Percentiles rank a stretch among this genome's conserved stretches.
Evolutionary conservation across 2,888 invertebrate genomes (phyloP).

Genomic region (Aporophyla nigra): DNA sequence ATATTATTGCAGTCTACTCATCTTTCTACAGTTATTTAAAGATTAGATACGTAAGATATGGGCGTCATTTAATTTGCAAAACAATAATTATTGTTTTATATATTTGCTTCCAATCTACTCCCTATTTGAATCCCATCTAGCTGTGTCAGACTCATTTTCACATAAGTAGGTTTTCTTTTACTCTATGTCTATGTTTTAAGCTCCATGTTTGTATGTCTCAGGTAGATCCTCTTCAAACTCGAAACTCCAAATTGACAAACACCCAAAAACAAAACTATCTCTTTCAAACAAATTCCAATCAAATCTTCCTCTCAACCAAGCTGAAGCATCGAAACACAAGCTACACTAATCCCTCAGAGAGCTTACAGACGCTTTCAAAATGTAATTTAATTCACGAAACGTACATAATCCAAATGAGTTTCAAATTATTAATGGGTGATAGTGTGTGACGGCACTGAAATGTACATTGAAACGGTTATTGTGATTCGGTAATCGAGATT

Average conservation of each 20-base stretch:
- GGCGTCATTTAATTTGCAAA: background rate
- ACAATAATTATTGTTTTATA: background rate
- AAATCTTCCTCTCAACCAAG: conserved; percentile 28
- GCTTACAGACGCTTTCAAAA: conserved; percentile 70
- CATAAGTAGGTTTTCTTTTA: background rate
- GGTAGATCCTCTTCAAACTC: background rate
- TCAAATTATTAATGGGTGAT: conserved; percentile 70
- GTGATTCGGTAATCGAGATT: conserved; percentile 37
- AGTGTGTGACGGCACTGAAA: conserved; percentile 41
- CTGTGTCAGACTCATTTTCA: background rate
- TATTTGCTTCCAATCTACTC: background rate
- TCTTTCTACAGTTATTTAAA: too few relatives aligned
- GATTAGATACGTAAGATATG: background rate
- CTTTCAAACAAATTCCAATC: conserved; percentile 43
- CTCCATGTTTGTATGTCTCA: background rate
- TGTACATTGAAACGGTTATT: conserved; percentile 30
- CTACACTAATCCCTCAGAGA: conserved; percentile 66
- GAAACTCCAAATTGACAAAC: background rate
- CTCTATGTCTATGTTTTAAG: background rate
- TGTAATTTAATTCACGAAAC: conserved; percentile 73
- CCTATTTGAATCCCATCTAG: background rate
- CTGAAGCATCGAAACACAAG: conserved; percentile 49
- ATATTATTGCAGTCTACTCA: background rate
- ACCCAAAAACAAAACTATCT: conserved; percentile 5
- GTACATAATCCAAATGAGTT: conserved; percentile 74